Conservation (phyloP, 2,797 vertebrate species). For the Anguilla obscura region DNA sequence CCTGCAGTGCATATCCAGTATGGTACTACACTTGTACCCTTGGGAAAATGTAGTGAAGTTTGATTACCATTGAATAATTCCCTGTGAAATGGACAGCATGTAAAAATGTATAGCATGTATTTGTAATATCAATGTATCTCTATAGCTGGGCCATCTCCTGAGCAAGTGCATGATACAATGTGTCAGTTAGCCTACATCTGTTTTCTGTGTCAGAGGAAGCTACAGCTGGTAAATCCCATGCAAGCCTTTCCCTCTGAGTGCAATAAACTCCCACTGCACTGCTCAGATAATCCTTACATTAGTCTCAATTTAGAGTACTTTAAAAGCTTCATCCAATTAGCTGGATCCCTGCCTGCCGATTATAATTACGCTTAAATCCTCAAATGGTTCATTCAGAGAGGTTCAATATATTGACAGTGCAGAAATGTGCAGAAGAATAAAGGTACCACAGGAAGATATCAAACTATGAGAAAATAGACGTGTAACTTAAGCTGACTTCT, state of each 20-base stretch:
- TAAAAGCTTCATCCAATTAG: conserved; percentile 62
- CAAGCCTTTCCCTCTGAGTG: conserved; percentile 35
- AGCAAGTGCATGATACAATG: background rate
- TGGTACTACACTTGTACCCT: background rate
- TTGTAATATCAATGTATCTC: background rate
- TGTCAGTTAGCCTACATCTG: background rate
- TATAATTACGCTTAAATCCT: conserved; percentile 46
- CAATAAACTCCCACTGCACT: conserved; percentile 40
- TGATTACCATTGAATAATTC: background rate
- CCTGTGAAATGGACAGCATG: background rate
- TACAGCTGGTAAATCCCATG: background rate
- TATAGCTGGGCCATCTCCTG: background rate
- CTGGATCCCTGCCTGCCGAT: conserved; percentile 43
- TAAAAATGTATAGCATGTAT: background rate
- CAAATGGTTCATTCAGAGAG: conserved; percentile 4
- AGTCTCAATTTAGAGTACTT: conserved; percentile 57
- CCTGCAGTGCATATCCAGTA: background rate
- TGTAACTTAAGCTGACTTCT: too few species aligned
- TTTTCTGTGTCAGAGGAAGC: background rate
- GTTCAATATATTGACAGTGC: conserved; percentile 1
- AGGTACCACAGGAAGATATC: background rate
- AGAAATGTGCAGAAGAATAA: background rate
- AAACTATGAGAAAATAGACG: background rate
- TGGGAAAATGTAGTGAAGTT: background rate
- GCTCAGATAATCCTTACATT: conserved; percentile 59